These are phyloP conservation scores for Microplitis mediator DNA, from an alignment of 1,140 invertebrate genomes.

Conservation along the genomic window DNA sequence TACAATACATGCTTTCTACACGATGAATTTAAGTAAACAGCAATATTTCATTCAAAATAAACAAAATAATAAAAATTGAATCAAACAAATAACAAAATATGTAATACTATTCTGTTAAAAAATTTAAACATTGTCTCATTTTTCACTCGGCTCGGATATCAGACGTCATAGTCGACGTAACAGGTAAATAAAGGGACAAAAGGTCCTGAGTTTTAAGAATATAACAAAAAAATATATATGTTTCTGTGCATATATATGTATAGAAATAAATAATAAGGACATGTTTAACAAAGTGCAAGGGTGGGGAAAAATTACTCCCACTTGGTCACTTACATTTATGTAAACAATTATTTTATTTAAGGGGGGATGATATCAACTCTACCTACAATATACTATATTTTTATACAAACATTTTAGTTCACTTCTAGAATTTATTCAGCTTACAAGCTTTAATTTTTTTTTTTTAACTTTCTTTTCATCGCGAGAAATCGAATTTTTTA, in stretches of 20 bases:
- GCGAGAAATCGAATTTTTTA: background rate
- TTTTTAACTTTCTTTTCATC: background rate
- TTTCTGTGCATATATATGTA: background rate
- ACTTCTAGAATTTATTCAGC: conserved; percentile 2
- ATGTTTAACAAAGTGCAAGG: conserved; percentile 8
- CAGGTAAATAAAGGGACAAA: too few relatives aligned
- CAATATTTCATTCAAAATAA: too few relatives aligned
- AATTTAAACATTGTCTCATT: too few relatives aligned
- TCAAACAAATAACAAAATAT: too few relatives aligned
- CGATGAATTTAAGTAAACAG: too few relatives aligned
- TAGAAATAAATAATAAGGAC: conserved; percentile 8
- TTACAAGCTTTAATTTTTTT: background rate
- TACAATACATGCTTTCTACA: background rate
- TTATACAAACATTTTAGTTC: conserved; percentile 49
- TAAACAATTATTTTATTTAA: conserved; percentile 14
- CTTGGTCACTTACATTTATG: conserved; percentile 7
- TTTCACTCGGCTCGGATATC: too few relatives aligned
- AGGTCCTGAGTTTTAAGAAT: background rate
- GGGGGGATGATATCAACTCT: background rate
- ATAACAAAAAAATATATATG: background rate
- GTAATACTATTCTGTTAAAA: too few relatives aligned
- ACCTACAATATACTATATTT: conserved; percentile 37
- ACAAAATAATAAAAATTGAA: too few relatives aligned
- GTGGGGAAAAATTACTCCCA: conserved; percentile 12
- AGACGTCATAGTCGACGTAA: too few relatives aligned